phyloP scores from a whole-genome alignment of 2,113 vertebrate species.

The Pseudorasbora parva region DNA sequence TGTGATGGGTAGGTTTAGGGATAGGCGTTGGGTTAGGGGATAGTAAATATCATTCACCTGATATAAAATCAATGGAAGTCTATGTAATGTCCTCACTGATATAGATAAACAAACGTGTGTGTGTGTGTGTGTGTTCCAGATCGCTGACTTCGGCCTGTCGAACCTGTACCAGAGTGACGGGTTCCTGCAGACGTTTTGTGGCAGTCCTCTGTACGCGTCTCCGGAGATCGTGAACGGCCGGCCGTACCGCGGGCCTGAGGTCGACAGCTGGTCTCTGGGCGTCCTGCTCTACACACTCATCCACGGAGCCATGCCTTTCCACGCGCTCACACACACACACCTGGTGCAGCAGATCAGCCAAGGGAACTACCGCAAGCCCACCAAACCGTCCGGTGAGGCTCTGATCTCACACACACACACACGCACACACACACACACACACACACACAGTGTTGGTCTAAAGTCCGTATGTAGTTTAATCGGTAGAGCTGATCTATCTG shows the following conservation, averaged over 20 bases:
- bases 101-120: no score
- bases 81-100: no score
- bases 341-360: conserved; percentile 92
- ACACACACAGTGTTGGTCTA: no score
- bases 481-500: no score
- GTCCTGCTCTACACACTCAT: conserved; percentile 94
- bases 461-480: no score
- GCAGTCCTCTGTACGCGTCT: conserved; percentile 94
- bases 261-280: conserved; percentile 97
- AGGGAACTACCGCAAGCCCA: conserved; percentile 88
- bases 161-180: conserved; percentile 89
- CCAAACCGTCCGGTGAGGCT: conserved; percentile 83
- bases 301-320: conserved; percentile 94
- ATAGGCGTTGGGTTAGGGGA: no score
- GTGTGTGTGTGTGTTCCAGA: conserved; percentile 73
- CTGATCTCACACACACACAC: not conserved
- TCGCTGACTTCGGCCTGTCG: conserved; percentile 95
- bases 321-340: conserved; percentile 87
- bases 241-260: conserved; percentile 89
- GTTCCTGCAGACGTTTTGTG: conserved; percentile 92
- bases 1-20: no score
- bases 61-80: no score
- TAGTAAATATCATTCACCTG: no score
- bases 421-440: no score
- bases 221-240: conserved; percentile 95